Base-by-base conservation (phyloP, 2,797 vertebrate genomes). In the Lophotriccus pileatus region DNA sequence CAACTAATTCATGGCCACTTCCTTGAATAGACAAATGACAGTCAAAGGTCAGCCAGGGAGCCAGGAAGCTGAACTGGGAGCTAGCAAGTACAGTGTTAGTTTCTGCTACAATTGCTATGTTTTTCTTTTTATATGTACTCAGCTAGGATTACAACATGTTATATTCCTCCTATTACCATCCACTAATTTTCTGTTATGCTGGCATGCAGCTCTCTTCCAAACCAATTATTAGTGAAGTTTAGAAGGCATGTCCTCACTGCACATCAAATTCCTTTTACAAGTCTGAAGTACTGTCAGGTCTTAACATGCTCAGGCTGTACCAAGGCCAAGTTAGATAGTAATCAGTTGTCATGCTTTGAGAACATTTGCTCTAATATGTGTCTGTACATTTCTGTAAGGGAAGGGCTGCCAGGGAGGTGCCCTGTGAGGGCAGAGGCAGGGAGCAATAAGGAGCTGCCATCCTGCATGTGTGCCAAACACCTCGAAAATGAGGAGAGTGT, bases 311-410 rank as follows among this genome's bases (percentile, higher is more conserved):
- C 34, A 41, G 43, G 37, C 58, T 87, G 69, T 81, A 62, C 44
- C 53, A 68, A 86, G 36, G 77, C 69, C 87, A 95, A 89, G 59
- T 58, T 76, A 93, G 87, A 78, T 62, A 95, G 52, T 34, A 78
- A 91, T 97, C 78, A 76, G n/a, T 52, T 91, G 75, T 92, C 80
- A 53, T 52, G 59, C 44, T 84, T 82, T 76, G 73, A 86, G 83
- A 86, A 87, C 52, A 52, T 72, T 90, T 91, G 67, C 87, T 87
- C 59, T 91, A 78, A 69, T 82, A 56, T 41, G 58, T 76, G 9
- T 91, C 63, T 79, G 39, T 80, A 66, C 60, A 62, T 64, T 77
- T 80, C 44, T 87, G 23, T 24, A 24, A 86, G 43, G 78, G 36
- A 77, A 68, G 37, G 82, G 30, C 28, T 84, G 70, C 34, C 89